Evolutionary conservation across 2,113 vertebrate genomes (phyloP).

Genomic region (Mirounga angustirostris): DNA sequence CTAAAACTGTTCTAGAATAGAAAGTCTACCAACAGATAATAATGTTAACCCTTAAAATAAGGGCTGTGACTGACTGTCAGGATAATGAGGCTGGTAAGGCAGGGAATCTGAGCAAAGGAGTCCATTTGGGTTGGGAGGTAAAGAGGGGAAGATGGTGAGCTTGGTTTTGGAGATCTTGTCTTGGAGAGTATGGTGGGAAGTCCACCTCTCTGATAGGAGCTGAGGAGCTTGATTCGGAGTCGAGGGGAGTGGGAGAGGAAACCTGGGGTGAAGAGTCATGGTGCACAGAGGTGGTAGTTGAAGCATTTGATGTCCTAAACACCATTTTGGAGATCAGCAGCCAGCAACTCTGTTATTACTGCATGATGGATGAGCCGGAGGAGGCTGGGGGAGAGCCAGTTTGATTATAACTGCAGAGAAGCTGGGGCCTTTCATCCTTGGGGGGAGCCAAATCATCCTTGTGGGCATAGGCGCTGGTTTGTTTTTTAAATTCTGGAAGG

Average conservation of each 20-base stretch:
- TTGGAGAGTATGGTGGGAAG: neutral
- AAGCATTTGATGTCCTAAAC: conserved; percentile 79
- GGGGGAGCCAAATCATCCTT: conserved; percentile 54
- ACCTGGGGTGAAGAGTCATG: conserved; percentile 63
- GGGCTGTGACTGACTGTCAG: neutral
- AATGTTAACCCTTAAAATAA: neutral
- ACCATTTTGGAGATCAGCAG: conserved; percentile 60
- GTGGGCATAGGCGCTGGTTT: conserved; percentile 61
- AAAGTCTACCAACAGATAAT: neutral
- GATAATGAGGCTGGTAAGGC: neutral
- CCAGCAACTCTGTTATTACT: conserved; percentile 17
- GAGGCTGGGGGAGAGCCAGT: conserved; percentile 64
- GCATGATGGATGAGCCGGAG: neutral
- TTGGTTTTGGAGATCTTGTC: neutral
- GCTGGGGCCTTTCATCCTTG: conserved; percentile 69
- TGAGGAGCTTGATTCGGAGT: neutral
- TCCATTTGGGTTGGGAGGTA: neutral
- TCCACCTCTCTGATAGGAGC: neutral
- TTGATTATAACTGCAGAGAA: conserved; percentile 71
- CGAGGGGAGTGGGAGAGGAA: neutral
- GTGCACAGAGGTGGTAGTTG: conserved; percentile 74
- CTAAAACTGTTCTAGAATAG: neutral
- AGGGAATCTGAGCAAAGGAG: neutral
- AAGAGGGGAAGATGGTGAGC: neutral
- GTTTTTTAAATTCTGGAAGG: conserved; percentile 60